phyloP scores from a whole-genome alignment of 92 coral and sea anemone genomes.

The Montipora capitata region DNA sequence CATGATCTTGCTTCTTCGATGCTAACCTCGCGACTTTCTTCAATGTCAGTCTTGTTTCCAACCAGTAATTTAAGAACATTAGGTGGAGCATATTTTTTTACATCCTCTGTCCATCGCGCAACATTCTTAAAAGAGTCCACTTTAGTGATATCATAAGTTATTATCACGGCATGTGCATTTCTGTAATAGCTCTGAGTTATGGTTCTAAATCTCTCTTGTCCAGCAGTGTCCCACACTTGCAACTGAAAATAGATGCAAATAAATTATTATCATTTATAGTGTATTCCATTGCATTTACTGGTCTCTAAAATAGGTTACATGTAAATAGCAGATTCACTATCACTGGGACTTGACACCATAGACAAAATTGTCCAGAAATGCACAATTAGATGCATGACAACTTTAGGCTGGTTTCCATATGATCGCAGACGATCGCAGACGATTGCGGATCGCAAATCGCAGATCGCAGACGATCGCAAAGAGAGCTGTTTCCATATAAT shows the following conservation, averaged over 20 bases:
- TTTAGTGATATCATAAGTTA: conserved; percentile 94
- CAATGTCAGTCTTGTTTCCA: conserved; percentile 93
- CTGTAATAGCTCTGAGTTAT: conserved; percentile 98
- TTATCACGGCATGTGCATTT: conserved; percentile 90
- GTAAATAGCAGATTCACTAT: too few species aligned
- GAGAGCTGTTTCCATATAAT: too few species aligned
- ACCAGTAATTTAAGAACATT: conserved; percentile 90
- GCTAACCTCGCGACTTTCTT: conserved; percentile 80
- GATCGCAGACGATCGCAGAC: too few species aligned
- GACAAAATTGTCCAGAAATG: too few species aligned
- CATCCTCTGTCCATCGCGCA: conserved; percentile 92
- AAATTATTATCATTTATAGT: too few species aligned
- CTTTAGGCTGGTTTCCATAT: too few species aligned
- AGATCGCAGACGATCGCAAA: too few species aligned
- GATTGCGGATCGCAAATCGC: too few species aligned
- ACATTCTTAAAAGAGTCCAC: conserved; percentile 90
- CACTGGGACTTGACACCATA: too few species aligned
- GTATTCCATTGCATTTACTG: too few species aligned
- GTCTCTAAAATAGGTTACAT: too few species aligned
- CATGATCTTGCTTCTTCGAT: conserved; percentile 85
- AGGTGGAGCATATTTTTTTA: conserved; percentile 88
- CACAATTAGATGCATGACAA: too few species aligned
- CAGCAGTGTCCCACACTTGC: conserved; percentile 99
- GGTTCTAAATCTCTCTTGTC: conserved; percentile 96
- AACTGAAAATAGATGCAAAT: conserved; percentile 60